Evolutionary conservation across 1,140 invertebrate genomes (phyloP), one percentile per base, ranked within the genome.

Genomic region (Whitmania pigra): DNA sequence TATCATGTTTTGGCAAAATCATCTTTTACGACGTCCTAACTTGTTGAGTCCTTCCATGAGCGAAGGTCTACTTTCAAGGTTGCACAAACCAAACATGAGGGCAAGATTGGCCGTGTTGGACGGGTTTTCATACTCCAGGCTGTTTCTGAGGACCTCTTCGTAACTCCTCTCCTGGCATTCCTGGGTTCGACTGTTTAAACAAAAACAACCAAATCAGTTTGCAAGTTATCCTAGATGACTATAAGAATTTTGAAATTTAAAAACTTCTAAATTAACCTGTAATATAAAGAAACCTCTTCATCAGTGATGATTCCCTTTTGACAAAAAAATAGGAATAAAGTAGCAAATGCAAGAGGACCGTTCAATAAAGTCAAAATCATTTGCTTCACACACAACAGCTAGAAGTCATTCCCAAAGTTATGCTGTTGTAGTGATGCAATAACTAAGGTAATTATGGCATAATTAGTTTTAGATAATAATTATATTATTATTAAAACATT

Each of bases 61-160:
- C 2, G 89, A 88, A 76, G 88, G 87, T 78, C 57, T 22, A 63
- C 57, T 25, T 31, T 63, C 29, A 31, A 63, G 88, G 13, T 78
- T 75, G 73, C 87, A 83, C 75, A 92, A 86, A 71, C 87, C 87
- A 79, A 91, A 86, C 72, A 87, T 84, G 77, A 87, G 86, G 74
- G 88, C 85, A 72, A 92, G 86, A 85, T 88, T 88, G 82, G 87
- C 87, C 77, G 91, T 88, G 85, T 88, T 90, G 83, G 90, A 91
- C 54, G 90, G 90, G 85, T 94, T 94, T 85, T 89, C 89, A 85
- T 93, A 93, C 76, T 90, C 90, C 76, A 89, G 84, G 78, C 89
- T 90, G 83, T 88, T 89, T 82, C 89, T 87, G 79, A 95, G 86
- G 77, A 91, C 86, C 76, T 88, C 88, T 85, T 92, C 89, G 86